Evolutionary conservation across 1,140 invertebrate genomes (phyloP).

Genomic region (Cydia amplana): DNA sequence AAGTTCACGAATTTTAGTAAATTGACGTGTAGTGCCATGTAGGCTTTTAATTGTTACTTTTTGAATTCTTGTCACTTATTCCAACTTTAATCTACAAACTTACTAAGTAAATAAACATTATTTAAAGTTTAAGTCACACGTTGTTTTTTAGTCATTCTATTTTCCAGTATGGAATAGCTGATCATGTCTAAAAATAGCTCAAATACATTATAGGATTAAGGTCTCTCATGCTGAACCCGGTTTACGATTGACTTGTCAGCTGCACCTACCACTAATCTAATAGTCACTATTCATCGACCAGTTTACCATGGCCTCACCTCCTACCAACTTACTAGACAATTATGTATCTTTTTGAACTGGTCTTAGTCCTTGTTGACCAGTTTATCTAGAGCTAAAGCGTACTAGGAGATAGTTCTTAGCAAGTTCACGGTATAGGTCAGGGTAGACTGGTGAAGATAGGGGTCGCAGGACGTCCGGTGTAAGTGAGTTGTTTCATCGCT

Average conservation of each 20-base stretch:
- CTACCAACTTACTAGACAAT: background rate
- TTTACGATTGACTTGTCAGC: slow-evolving; percentile 5
- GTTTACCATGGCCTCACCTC: background rate
- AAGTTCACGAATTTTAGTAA: background rate
- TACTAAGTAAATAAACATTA: too few species aligned
- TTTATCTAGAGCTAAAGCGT: background rate
- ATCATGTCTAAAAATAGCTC: background rate
- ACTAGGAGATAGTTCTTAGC: background rate
- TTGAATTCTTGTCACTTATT: too few species aligned
- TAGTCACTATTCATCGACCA: background rate
- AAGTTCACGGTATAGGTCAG: slow-evolving; percentile 33
- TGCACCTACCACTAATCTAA: slow-evolving; percentile 9
- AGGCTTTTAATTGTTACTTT: too few species aligned
- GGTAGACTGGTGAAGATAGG: slow-evolving; percentile 35
- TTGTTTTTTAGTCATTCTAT: too few species aligned
- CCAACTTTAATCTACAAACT: too few species aligned
- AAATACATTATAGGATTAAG: background rate
- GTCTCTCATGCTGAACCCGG: background rate
- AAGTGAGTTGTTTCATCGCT: slow-evolving; percentile 43
- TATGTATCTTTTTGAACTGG: background rate
- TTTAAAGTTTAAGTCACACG: too few species aligned
- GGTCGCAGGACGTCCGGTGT: slow-evolving; percentile 37
- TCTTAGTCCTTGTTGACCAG: background rate
- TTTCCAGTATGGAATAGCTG: too few species aligned
- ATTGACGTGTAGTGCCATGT: background rate